Conservation (phyloP, 2,113 vertebrate species). For the Eulacestoma nigropectus region DNA sequence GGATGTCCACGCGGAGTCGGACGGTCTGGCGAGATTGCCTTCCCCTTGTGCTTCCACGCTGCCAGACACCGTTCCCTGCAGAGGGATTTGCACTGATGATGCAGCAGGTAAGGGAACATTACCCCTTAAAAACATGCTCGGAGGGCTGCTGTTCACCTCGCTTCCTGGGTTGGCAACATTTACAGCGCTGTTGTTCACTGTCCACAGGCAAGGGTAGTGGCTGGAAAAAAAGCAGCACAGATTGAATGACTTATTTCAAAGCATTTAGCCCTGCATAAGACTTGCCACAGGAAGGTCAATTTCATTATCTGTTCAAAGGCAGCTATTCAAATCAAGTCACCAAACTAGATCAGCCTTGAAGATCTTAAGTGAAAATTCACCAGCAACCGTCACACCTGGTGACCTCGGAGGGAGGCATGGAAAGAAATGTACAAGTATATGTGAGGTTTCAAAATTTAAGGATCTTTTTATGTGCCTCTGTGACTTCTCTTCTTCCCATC, state of each 20-base stretch:
- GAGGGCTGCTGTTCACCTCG: constrained; percentile 53
- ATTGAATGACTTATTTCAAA: not conserved
- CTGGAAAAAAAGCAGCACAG: constrained; percentile 60
- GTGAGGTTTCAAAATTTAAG: not conserved
- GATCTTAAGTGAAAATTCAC: not conserved
- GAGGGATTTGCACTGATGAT: constrained; percentile 53
- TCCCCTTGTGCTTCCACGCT: constrained; percentile 75
- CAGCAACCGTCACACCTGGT: not conserved
- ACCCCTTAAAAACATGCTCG: constrained; percentile 72
- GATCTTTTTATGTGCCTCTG: not conserved
- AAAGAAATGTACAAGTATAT: not conserved
- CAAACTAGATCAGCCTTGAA: not conserved
- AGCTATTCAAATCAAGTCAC: not conserved
- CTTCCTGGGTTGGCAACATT: constrained; percentile 56
- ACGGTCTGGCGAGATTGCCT: constrained; percentile 69
- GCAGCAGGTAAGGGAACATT: constrained; percentile 72
- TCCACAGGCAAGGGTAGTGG: constrained; percentile 91
- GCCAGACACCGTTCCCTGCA: constrained; percentile 68
- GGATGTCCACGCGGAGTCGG: constrained; percentile 76
- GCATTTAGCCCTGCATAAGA: not conserved
- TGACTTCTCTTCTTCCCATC: not conserved
- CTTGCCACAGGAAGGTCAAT: not conserved
- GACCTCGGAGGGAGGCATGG: not conserved
- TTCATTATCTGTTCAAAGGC: not conserved
- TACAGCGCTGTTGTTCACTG: constrained; percentile 74